Base-by-base conservation (phyloP, 2,797 vertebrate species). In the Glyptemys insculpta region DNA sequence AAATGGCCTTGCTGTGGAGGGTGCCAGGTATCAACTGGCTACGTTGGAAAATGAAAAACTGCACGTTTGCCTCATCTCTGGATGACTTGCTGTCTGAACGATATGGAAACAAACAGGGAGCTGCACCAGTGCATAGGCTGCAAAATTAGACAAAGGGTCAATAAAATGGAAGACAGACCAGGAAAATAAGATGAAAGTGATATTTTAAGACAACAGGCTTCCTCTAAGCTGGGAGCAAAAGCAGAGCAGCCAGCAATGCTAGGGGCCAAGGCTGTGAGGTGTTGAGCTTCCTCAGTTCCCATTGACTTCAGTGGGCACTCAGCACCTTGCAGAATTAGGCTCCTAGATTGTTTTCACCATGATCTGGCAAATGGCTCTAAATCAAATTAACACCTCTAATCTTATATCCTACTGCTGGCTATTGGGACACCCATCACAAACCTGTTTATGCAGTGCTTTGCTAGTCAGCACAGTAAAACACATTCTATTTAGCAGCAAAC, bases 391-490 rank as follows among this genome's bases (percentile, higher is more conserved):
- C 18, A 79, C 78, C 68, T 95, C 87, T 94, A 91, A 96, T 97
- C 88, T 92, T 94, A 79, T 92, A 95, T 89, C 96, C 2, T 9
- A 41, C 85, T 86, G 65, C 41, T 93, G 80, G 97, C 94, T 96
- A 89, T 89, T 88, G 80, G 81, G 59, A 91, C 14, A 6, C 41
- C 57, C 93, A 68, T 80, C 81, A 68, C 79, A 14, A 59, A 84
- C 50, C 44, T 83, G 49, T 50, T 31, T 44, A 97, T 90, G 14
- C 37, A 47, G 72, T 86, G 49, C 84, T 68, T 57, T 50, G 90
- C 90, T 86, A 93, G 65, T 83, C 95, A 95, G 90, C 88, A 91
- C 94, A 97, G 97, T 93, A 96, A 97, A 96, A 79, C 23, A 41
- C 68, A 57, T 95, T 96, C 96, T 88, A 95, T 91, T 97, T 97